These are phyloP conservation scores for Drosophila eugracilis DNA, from an alignment of 1,140 invertebrate species.

Conservation along the genomic window DNA sequence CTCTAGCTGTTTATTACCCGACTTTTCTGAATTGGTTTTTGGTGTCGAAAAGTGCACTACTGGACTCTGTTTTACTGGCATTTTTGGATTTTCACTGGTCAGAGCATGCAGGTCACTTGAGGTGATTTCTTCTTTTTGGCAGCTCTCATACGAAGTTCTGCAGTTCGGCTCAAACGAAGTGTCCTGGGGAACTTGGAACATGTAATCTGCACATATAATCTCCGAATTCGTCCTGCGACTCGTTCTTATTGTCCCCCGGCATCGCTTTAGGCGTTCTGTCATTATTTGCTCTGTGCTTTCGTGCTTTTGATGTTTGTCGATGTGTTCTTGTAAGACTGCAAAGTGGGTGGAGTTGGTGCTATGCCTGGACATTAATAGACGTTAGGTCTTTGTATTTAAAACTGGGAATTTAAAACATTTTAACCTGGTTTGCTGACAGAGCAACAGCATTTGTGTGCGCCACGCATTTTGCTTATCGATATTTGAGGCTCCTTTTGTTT, in stretches of 20 bases:
- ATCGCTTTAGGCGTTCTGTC: conserved; percentile 22
- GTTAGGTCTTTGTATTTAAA: background rate
- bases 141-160: conserved; percentile 57
- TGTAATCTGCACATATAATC: background rate
- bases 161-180: conserved; percentile 42
- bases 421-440: conserved; percentile 48
- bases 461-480: conserved; percentile 43
- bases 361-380: background rate
- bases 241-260: conserved; percentile 22
- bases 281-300: conserved; percentile 4
- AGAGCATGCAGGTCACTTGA: background rate
- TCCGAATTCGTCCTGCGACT: conserved; percentile 7
- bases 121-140: conserved; percentile 29
- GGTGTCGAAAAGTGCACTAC: background rate
- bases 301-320: conserved; percentile 9
- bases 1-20: background rate
- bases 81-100: too few relatives aligned
- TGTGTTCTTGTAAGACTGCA: conserved; percentile 36
- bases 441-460: conserved; percentile 51
- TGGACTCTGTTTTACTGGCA: background rate
- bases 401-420: background rate
- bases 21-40: background rate
- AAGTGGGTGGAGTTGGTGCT: background rate
- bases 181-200: background rate
- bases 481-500: background rate